Conservation (phyloP, 2,888 invertebrate species). For the Oasisia sp. region DNA sequence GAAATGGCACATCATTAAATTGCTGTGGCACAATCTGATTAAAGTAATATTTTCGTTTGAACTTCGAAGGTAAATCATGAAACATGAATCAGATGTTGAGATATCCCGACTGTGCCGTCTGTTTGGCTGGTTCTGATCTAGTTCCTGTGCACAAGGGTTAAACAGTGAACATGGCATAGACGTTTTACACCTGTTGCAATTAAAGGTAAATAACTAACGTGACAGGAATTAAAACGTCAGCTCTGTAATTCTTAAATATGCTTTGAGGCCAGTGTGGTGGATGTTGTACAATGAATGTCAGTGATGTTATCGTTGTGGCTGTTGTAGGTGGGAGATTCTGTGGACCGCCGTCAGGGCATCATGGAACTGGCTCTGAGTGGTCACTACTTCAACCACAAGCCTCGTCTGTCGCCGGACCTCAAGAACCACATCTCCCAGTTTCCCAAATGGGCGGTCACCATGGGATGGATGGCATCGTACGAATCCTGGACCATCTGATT, state of each 20-base stretch:
- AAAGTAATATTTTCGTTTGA: background rate
- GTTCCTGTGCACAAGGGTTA: too few species aligned
- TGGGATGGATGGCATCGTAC: conserved; percentile 39
- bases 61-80: background rate
- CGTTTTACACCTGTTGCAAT: too few species aligned
- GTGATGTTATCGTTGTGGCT: background rate
- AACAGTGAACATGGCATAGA: too few species aligned
- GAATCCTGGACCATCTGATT: conserved; percentile 38
- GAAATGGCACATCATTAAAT: background rate
- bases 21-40: background rate
- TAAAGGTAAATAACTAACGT: too few species aligned
- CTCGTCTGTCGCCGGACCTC: conserved; percentile 30
- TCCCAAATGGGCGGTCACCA: conserved; percentile 37
- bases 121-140: too few species aligned
- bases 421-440: conserved; percentile 27
- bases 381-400: conserved; percentile 34
- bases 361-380: conserved; percentile 37
- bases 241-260: too few species aligned
- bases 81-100: background rate
- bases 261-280: background rate
- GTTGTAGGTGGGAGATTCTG: conserved; percentile 8
- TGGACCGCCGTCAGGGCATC: conserved; percentile 23
- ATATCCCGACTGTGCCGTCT: too few species aligned
- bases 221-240: too few species aligned
- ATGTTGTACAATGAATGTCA: background rate